Percentiles rank a stretch among this genome's conserved stretches.
Conservation (phyloP, 2,113 vertebrate species). For the Prunella himalayana region DNA sequence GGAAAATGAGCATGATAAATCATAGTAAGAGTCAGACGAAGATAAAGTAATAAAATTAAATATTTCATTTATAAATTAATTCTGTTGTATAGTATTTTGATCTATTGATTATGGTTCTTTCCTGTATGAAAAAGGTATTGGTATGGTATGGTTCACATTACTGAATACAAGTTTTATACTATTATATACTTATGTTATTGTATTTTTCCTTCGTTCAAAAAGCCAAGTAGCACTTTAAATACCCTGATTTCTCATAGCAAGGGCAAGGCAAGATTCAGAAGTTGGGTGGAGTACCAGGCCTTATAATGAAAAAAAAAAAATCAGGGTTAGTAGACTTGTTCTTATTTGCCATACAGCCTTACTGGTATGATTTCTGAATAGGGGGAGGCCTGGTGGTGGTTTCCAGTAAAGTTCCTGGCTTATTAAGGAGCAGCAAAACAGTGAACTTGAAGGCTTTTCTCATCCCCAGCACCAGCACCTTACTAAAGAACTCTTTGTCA, state of each 20-base stretch:
- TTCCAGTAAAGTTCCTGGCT: not conserved
- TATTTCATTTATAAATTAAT: not conserved
- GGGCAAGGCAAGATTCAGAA: not conserved
- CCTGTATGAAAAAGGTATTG: not conserved
- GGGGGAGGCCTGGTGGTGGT: not conserved
- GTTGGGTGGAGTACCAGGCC: not conserved
- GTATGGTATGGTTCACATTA: not conserved
- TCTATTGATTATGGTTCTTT: not conserved
- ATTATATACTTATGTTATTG: not conserved
- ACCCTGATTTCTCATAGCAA: not conserved
- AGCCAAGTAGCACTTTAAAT: not conserved
- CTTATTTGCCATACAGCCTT: not conserved
- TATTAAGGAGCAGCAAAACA: not conserved
- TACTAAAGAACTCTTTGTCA: not conserved
- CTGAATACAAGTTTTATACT: not conserved
- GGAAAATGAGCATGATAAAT: not conserved
- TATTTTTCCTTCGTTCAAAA: not conserved
- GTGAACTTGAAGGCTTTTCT: not conserved
- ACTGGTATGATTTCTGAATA: not conserved
- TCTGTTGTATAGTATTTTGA: not conserved
- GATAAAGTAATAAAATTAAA: not conserved
- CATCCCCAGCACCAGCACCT: not conserved
- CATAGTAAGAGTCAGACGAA: not conserved
- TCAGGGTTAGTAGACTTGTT: not conserved
- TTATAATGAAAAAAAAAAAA: not conserved